Base-by-base conservation (phyloP, 2,888 invertebrate genomes). In the Entomobrya proxima region DNA sequence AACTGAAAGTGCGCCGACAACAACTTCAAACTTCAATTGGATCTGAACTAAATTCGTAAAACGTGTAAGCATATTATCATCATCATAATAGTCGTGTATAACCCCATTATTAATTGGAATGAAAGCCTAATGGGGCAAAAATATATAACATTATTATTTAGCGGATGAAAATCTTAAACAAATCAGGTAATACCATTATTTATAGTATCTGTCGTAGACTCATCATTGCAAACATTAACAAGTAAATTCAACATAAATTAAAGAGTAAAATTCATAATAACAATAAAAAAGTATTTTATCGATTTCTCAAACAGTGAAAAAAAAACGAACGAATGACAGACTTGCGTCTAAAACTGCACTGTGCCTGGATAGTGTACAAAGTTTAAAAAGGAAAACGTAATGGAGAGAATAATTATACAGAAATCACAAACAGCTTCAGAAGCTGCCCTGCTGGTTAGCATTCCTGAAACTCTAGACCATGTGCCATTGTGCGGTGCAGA, bases 401-500 rank as follows among this genome's bases (percentile, higher is more conserved):
- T 76, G 79, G 80, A 35, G 80, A 67, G 40, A 27, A 76, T 80
- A 79, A 85, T 40, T 80, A 80, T 30, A 85, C 44, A 76, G 61
- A 85, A 85, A 85, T 85, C 85, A 85, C 85, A 85, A 80, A 85
- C 79, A 79, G 85, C 55, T 52, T 80, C 44, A 13, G 75, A 58
- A 15, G 75, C 76, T 80, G 84, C 75, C 76, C 52, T 84, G 77
- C 86, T 90, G 18, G 87, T 81, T 35, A 90, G 87, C 89, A 90
- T 89, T 37, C 87, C 87, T 21, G 88, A 81, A 18, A 90, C 88
- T 74, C 89, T 89, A 86, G 47, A 90, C 91, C 91, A 91, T 3
- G 91, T 88, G 78, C 92, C 91, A 88, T 91, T 91, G 86, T 91
- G 90, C 11, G 92, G 92, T 32, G 91, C 90, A 0, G 93, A 91